These are phyloP conservation scores for Cnemophilus loriae DNA, from an alignment of 2,113 vertebrate genomes.

Conservation along the genomic window DNA sequence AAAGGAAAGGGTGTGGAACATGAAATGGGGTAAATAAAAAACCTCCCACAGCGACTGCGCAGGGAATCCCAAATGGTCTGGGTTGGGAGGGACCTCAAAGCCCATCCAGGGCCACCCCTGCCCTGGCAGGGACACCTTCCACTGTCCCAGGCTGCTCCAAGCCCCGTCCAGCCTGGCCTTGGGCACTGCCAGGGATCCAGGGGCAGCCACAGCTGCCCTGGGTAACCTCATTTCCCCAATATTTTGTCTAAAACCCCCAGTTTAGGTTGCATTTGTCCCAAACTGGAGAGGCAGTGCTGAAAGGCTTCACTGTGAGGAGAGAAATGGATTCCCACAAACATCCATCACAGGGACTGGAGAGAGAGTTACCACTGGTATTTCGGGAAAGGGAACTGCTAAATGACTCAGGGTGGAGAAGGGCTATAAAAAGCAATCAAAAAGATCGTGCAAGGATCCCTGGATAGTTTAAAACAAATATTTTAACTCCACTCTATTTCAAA, in stretches of 20 bases:
- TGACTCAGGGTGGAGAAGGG: background rate
- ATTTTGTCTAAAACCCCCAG: background rate
- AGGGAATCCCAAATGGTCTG: background rate
- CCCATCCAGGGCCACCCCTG: background rate
- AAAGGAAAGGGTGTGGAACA: background rate
- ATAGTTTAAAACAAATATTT: background rate
- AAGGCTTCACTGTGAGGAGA: background rate
- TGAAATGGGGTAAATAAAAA: background rate
- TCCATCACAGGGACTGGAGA: background rate
- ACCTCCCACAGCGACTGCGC: background rate
- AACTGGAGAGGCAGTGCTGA: background rate
- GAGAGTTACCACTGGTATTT: background rate
- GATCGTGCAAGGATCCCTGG: background rate
- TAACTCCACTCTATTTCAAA: background rate
- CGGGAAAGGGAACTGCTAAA: background rate
- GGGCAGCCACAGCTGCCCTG: background rate
- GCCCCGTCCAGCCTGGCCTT: background rate
- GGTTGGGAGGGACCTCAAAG: accelerated
- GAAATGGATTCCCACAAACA: background rate
- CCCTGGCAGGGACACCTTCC: background rate
- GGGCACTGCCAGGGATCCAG: background rate
- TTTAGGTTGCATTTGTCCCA: background rate
- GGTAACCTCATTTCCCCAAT: background rate
- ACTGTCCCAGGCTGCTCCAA: background rate
- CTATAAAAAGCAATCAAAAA: background rate